phyloP scores from a whole-genome alignment of 2,888 invertebrate species.

The Actias luna region DNA sequence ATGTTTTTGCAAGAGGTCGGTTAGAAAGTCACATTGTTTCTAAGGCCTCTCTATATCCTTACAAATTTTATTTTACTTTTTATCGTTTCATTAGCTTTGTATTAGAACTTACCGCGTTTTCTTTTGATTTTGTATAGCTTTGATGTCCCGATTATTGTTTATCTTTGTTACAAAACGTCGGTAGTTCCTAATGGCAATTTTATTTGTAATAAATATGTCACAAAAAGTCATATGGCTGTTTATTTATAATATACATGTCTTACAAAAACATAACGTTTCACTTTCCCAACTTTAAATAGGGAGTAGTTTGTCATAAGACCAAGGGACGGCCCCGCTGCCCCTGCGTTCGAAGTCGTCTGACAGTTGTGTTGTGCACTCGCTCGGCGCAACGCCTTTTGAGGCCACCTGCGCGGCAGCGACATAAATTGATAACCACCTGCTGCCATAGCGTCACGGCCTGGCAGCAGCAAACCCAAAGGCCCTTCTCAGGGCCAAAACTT shows the following conservation, averaged over 20 bases:
- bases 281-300: not conserved
- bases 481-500: no score
- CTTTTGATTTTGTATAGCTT: conserved; percentile 56
- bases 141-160: conserved; percentile 45
- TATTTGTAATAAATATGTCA: conserved; percentile 29
- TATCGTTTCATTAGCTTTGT: conserved; percentile 70
- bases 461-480: no score
- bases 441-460: no score
- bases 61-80: conserved; percentile 64
- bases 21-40: conserved; percentile 61
- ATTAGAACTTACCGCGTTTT: conserved; percentile 57
- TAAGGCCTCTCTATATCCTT: conserved; percentile 56
- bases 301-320: no score
- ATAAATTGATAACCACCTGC: no score
- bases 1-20: conserved; percentile 41
- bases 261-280: not conserved
- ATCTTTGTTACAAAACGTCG: conserved; percentile 29
- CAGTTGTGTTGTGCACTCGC: no score
- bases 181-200: conserved; percentile 32
- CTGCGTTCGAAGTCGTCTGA: no score
- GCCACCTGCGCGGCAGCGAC: no score
- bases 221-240: conserved; percentile 23
- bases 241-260: conserved; percentile 18
- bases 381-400: no score
- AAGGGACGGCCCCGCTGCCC: no score